Conservation (phyloP, 2,797 vertebrate species). For the Carduelis carduelis region DNA sequence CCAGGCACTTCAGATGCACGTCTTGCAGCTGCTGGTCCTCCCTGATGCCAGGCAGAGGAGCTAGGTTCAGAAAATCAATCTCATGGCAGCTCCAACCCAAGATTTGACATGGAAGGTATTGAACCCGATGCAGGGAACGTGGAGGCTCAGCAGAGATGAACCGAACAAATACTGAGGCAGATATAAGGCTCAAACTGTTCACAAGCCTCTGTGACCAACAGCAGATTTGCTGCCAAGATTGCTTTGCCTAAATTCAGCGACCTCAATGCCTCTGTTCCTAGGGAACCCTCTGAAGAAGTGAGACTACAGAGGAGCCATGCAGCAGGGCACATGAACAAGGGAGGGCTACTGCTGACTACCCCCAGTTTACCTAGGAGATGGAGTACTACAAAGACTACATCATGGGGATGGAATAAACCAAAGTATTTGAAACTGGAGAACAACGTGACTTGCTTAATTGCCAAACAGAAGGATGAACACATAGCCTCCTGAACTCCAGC, state of each 20-base stretch:
- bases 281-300: background rate
- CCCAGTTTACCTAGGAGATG: background rate
- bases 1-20: background rate
- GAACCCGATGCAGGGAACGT: rapidly evolving
- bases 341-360: background rate
- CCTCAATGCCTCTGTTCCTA: background rate
- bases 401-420: background rate
- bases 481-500: background rate
- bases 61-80: background rate
- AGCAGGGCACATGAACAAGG: background rate
- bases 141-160: background rate
- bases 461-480: background rate
- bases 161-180: background rate
- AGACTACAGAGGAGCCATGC: background rate
- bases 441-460: background rate
- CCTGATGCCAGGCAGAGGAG: background rate
- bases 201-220: background rate
- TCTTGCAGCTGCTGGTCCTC: background rate
- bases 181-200: background rate
- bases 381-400: background rate
- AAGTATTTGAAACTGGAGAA: background rate
- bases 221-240: background rate
- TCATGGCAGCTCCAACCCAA: background rate
- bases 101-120: background rate
- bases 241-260: background rate